phyloP scores from a whole-genome alignment of 2,797 vertebrate species.

The Atherinosoma microstoma region DNA sequence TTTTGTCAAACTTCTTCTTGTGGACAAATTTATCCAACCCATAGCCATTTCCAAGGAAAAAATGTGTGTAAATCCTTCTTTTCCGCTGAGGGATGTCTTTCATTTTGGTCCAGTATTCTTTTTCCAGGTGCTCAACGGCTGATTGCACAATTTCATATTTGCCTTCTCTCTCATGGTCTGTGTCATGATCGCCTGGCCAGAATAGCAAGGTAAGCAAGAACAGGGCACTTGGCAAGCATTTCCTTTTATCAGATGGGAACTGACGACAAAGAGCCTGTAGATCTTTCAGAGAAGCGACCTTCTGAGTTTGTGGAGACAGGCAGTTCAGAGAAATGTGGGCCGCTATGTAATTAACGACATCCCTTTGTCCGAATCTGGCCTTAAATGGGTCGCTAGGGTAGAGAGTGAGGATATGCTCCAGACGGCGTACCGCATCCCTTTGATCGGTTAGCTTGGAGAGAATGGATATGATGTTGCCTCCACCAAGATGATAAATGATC shows the following conservation, averaged over 20 bases:
- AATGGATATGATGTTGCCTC: slow-evolving; percentile 84
- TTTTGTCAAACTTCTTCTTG: slow-evolving; percentile 74
- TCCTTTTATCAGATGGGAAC: slow-evolving; percentile 73
- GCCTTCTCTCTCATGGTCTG: slow-evolving; percentile 53
- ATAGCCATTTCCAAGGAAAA: slow-evolving; percentile 82
- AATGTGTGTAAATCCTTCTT: slow-evolving; percentile 84
- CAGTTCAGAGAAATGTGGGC: slow-evolving; percentile 82
- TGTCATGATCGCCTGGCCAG: slow-evolving; percentile 87
- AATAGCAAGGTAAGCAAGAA: slow-evolving; percentile 86
- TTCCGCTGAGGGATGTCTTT: slow-evolving; percentile 84
- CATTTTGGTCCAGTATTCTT: slow-evolving; percentile 71
- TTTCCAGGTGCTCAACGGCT: slow-evolving; percentile 80
- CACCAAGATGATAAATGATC: slow-evolving; percentile 81
- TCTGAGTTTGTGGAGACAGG: slow-evolving; percentile 70
- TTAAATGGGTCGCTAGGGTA: slow-evolving; percentile 75
- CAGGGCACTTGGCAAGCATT: slow-evolving; percentile 77
- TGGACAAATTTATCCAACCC: slow-evolving; percentile 75
- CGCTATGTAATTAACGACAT: slow-evolving; percentile 82
- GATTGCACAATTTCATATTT: slow-evolving; percentile 81
- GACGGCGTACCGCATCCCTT: slow-evolving; percentile 57
- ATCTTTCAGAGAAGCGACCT: slow-evolving; percentile 61
- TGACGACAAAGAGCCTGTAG: slow-evolving; percentile 78
- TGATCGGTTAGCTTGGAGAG: slow-evolving; percentile 81
- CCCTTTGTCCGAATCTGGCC: slow-evolving; percentile 71
- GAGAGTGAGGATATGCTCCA: slow-evolving; percentile 63